These are phyloP conservation scores for Petaurus breviceps DNA, from an alignment of 2,113 vertebrate species.

Conservation along the genomic window DNA sequence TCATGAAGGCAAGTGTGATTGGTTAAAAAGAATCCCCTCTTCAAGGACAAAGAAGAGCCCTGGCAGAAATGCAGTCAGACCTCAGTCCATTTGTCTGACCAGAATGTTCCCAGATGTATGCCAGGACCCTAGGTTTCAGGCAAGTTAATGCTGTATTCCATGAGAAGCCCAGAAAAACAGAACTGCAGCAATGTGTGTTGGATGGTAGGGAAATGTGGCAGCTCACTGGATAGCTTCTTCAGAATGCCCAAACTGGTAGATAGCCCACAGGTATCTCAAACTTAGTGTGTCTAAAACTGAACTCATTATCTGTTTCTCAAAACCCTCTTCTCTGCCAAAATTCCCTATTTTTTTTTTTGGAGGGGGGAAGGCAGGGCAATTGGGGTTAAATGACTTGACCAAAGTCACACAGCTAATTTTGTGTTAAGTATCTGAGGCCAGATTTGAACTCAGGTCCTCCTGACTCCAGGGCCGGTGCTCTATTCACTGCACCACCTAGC, in stretches of 20 bases:
- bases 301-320: not conserved
- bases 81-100: not conserved
- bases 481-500: too few relatives aligned
- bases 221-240: not conserved
- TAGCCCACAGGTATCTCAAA: not conserved
- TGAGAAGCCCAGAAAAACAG: not conserved
- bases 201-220: not conserved
- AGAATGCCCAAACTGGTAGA: not conserved
- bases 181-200: not conserved
- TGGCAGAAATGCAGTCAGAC: not conserved
- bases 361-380: too few relatives aligned
- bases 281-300: too few relatives aligned
- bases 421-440: too few relatives aligned
- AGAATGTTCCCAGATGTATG: not conserved
- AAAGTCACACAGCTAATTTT: too few relatives aligned
- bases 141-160: not conserved
- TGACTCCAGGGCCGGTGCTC: too few relatives aligned
- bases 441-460: too few relatives aligned
- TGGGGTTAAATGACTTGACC: too few relatives aligned
- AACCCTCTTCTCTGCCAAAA: not conserved
- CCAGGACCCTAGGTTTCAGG: not conserved
- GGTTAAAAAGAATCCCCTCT: not conserved
- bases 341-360: too few relatives aligned
- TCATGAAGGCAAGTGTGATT: too few relatives aligned
- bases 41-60: not conserved